phyloP scores from a whole-genome alignment of 2,113 vertebrate species.

The Tupaia chinensis region DNA sequence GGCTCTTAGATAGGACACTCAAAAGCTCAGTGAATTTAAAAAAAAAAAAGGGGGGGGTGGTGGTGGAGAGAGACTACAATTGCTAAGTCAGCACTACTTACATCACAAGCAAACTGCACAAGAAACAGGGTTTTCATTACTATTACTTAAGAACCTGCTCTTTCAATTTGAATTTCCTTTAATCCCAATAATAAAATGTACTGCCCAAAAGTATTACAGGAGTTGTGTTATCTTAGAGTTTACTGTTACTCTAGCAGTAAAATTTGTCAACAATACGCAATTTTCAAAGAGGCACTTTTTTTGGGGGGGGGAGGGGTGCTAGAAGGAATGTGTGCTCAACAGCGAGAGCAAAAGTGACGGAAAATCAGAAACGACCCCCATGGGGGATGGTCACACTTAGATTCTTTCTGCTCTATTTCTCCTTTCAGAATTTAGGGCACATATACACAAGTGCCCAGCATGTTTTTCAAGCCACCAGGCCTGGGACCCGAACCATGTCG shows the following conservation, averaged over 20 bases:
- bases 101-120: not conserved
- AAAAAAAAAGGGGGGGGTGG: not conserved
- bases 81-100: not conserved
- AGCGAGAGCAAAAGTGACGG: no score
- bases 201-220: not conserved
- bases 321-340: no score
- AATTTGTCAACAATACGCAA: constrained; percentile 1
- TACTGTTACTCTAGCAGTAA: not conserved
- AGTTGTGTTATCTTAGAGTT: not conserved
- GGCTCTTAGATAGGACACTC: not conserved
- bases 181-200: not conserved
- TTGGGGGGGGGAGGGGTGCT: not conserved
- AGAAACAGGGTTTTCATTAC: not conserved
- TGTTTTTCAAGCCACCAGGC: no score
- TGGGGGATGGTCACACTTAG: no score
- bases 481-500: no score
- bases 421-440: no score
- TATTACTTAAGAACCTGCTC: constrained; percentile 1
- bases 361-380: no score
- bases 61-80: not conserved
- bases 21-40: constrained; percentile 32
- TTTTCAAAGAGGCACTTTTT: constrained; percentile 9
- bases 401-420: no score
- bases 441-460: no score
- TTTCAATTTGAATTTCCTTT: not conserved